Evolutionary conservation across 2,113 vertebrate genomes (phyloP), one percentile per base, ranked within the genome.

Genomic region (Myotis brandtii): DNA sequence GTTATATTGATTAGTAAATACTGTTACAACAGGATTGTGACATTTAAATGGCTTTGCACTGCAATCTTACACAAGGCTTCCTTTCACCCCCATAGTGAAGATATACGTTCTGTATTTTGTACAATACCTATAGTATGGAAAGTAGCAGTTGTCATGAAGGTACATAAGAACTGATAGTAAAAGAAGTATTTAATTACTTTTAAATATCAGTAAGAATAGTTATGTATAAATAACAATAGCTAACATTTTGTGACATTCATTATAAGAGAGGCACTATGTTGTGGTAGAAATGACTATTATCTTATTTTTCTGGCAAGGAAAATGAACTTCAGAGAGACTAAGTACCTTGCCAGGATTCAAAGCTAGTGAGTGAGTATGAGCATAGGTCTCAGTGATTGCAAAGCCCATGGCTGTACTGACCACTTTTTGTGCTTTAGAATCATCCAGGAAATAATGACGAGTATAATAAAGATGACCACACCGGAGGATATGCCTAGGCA

Each of bases 351-450:
- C 54, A 69, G 75, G 40, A 21, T 75, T 75, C 56, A 10, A 5
- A 86, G 10, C 40, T 75, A 52, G 13, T 69, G 5, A 48, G 23
- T 75, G 81, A 73, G 32, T 40, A 5, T 54, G 84, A 37, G 18
- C 46, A 34, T 1, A 9, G 50, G 25, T 27, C 17, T 89, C 21
- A 23, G 9, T 37, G 3, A 48, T 9, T 30, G 10, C 50, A 66
- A 81, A 76, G 23, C 59, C 40, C 52, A 23, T 30, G 43, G 50
- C 20, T 73, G 6, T 66, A 89, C 97, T 97, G 81, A 97, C 97
- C 75, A 0, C 17, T 76, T 91, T 80, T 32, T 97, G 80, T 0
- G 0, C 56, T 70, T 93, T 27, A 21, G 20, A 91, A 91, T 89
- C 40, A 97, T 34, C 54, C 67, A 67, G 67, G 11, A 21, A 56